phyloP scores from a whole-genome alignment of 2,888 invertebrate genomes.

The Unio pictorum region DNA sequence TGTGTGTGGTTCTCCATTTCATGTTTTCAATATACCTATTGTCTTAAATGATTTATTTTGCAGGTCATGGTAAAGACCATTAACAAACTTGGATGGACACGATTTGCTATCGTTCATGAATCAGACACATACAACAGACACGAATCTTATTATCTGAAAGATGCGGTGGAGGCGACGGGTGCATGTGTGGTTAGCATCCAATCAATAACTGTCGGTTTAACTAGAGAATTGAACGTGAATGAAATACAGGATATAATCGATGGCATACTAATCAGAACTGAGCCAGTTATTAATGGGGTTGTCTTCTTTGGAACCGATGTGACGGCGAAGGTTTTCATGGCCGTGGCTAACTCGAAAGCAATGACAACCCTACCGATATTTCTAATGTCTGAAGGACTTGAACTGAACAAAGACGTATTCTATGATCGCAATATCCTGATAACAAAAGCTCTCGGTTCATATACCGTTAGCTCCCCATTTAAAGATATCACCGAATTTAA shows the following conservation, averaged over 20 bases:
- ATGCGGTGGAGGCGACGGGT: background rate
- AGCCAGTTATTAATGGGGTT: constrained; percentile 12
- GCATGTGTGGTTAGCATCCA: constrained; percentile 5
- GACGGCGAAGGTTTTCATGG: background rate
- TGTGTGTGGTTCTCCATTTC: too few species aligned
- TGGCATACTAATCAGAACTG: background rate
- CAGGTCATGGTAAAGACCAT: constrained; percentile 12
- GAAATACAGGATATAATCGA: constrained; percentile 1
- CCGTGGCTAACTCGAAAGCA: constrained; percentile 3
- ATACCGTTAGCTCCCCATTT: too few species aligned
- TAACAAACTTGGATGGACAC: constrained; percentile 12
- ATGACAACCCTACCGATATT: constrained; percentile 1
- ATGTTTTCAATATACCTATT: background rate
- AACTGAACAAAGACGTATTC: background rate
- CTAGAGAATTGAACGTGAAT: background rate
- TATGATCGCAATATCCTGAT: too few species aligned
- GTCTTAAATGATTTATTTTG: background rate
- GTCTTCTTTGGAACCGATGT: constrained; percentile 7
- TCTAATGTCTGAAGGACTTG: constrained; percentile 11
- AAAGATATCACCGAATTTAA: too few species aligned
- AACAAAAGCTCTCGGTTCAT: too few species aligned
- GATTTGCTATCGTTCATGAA: constrained; percentile 15
- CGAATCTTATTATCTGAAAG: constrained; percentile 1
- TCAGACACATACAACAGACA: constrained; percentile 7
- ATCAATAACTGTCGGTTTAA: background rate